A percentile compares a stretch with the other conserved stretches of the same genome.
Conservation (phyloP, 1,140 invertebrate species). For the Rhagoletis pomonella region DNA sequence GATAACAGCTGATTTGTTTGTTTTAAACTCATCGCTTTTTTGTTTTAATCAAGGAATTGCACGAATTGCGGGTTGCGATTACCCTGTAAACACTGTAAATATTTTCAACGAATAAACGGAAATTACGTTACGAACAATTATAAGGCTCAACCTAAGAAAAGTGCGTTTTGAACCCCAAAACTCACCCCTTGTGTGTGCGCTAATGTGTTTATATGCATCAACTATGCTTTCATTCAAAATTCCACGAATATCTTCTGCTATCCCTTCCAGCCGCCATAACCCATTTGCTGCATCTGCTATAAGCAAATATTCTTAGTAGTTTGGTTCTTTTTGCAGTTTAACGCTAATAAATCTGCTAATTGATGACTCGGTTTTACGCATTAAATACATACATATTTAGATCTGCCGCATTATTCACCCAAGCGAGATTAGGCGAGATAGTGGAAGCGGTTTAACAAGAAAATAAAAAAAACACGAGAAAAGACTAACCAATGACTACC, state of each 20-base stretch:
- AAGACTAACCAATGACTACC: not conserved
- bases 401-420: not conserved
- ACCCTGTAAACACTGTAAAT: too few relatives aligned
- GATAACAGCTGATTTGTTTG: too few relatives aligned
- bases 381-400: not conserved
- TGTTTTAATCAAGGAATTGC: too few relatives aligned
- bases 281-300: not conserved
- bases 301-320: conserved; percentile 13
- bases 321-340: not conserved
- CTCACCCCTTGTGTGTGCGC: too few relatives aligned
- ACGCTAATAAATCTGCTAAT: conserved; percentile 44
- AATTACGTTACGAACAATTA: too few relatives aligned
- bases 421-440: conserved; percentile 1
- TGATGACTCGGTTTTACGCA: conserved; percentile 37
- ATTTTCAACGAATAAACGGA: too few relatives aligned
- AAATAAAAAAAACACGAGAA: not conserved
- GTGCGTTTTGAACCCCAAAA: too few relatives aligned
- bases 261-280: not conserved
- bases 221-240: not conserved
- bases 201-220: not conserved
- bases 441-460: not conserved
- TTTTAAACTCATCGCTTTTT: too few relatives aligned
- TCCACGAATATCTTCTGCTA: not conserved
- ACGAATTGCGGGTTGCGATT: too few relatives aligned
- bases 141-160: too few relatives aligned